Evolutionary conservation across 2,888 invertebrate genomes (phyloP), one percentile per base, ranked within the genome.

Genomic region (Tillus elongatus): DNA sequence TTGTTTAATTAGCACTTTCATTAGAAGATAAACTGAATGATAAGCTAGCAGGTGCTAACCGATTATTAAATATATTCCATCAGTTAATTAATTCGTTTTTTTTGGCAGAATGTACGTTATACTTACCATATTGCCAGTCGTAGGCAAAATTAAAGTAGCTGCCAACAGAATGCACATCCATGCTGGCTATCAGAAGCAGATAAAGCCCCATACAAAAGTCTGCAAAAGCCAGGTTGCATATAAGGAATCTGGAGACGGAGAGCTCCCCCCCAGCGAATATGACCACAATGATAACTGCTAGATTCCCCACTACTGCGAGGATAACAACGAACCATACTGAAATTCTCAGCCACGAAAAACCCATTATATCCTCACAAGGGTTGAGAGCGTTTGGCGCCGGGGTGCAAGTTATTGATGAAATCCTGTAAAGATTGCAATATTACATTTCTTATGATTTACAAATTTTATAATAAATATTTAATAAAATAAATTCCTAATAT

Each of bases 331-430:
- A 71, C 91, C 92, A 93, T 2, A 91, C 88, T 35, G 85, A 79
- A 46, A 79, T 74, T 37, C 87, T 73, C 2, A 87, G 68, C 78
- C 82, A 83, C 30, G 75, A 65, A 61, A 79, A 80, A 13, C 88
- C 88, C 82, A 90, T 87, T 39, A 90, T 86, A 60, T 90, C 89
- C 58, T 89, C 89, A 62, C 90, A 90, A 0, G 89, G 89, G 64
- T 88, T 90, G 34, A 89, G 67, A 0, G 83, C 85, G 61, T 90
- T 80, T 0, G 88, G 82, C 42, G 72, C 70, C 0, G 89, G 89
- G 26, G 69, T 72, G 58, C 87, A 88, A 52, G 73, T 69, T 3
- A 82, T 70, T 45, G 68, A 56, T n/a, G 62, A 64, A 43, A 71
- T 68, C 34, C 63, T 64, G 37, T 33, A 49, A 36, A 4, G 13